Conservation (phyloP, 2,888 invertebrate genomes). For the Melipona beecheii region DNA sequence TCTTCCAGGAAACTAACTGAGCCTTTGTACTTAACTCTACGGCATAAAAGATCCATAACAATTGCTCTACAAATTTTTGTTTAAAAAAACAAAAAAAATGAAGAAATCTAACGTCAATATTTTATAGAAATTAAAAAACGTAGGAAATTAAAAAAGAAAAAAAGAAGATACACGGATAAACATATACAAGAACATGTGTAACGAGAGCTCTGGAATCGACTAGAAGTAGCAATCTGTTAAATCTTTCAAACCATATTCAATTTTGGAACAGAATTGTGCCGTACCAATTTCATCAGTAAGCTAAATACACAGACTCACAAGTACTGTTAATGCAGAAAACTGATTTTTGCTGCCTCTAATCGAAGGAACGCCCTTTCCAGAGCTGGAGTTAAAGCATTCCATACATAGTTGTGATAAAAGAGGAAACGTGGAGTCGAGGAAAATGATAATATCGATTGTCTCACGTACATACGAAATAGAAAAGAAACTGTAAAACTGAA, state of each 20-base stretch:
- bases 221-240: conserved; percentile 4
- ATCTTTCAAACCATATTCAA: neutral
- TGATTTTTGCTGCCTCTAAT: neutral
- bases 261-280: neutral
- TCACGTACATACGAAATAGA: conserved; percentile 22
- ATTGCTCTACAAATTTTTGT: neutral
- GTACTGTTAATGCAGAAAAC: neutral
- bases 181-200: neutral
- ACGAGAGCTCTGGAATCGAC: conserved; percentile 2
- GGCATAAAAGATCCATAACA: neutral
- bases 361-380: conserved; percentile 27
- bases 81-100: neutral
- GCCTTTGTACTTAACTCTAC: neutral
- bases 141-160: neutral
- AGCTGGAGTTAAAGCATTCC: conserved; percentile 16
- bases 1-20: neutral
- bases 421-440: neutral
- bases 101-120: neutral
- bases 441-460: conserved; percentile 47
- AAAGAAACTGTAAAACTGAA: neutral
- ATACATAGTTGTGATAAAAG: conserved; percentile 46
- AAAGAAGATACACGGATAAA: neutral
- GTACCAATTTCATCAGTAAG: neutral
- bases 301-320: too few species aligned
- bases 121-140: neutral